Conservation (phyloP, 2,797 vertebrate species). For the Iguana delicatissima region DNA sequence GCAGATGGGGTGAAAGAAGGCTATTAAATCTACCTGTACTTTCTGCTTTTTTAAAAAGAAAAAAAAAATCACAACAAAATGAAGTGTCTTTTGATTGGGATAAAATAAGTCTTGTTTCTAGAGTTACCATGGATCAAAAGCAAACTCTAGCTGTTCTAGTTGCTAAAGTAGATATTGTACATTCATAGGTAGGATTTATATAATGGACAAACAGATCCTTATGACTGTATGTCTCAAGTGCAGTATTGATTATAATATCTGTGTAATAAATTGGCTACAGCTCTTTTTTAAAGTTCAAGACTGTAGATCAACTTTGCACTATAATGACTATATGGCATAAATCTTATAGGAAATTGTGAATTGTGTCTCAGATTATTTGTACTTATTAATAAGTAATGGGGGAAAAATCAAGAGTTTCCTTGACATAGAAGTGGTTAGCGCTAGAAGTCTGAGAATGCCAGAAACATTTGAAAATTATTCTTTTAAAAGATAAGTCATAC, state of each 20-base stretch:
- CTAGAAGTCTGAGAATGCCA: not conserved
- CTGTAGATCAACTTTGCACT: constrained; percentile 56
- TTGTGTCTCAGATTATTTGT: constrained; percentile 45
- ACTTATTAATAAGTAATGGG: constrained; percentile 34
- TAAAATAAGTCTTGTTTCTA: constrained; percentile 24
- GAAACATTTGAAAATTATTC: not conserved
- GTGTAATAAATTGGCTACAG: constrained; percentile 62
- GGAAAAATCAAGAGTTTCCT: constrained; percentile 38
- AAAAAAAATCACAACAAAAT: constrained; percentile 9
- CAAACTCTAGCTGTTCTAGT: constrained; percentile 12
- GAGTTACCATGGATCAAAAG: constrained; percentile 8
- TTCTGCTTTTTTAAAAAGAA: not conserved
- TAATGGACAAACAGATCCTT: constrained; percentile 6
- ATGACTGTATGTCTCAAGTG: constrained; percentile 59
- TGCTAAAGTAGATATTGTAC: constrained; percentile 33
- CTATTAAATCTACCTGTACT: constrained; percentile 26
- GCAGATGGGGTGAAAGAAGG: constrained; percentile 26
- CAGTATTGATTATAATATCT: constrained; percentile 67
- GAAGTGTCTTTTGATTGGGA: constrained; percentile 34
- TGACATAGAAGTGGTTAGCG: not conserved
- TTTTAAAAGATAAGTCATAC: not conserved
- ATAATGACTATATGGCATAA: constrained; percentile 37
- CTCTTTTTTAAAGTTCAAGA: constrained; percentile 67
- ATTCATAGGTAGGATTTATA: not conserved
- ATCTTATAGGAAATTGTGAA: constrained; percentile 54